phyloP scores from a whole-genome alignment of 2,797 vertebrate genomes.

The Myiotriccus ornatus region DNA sequence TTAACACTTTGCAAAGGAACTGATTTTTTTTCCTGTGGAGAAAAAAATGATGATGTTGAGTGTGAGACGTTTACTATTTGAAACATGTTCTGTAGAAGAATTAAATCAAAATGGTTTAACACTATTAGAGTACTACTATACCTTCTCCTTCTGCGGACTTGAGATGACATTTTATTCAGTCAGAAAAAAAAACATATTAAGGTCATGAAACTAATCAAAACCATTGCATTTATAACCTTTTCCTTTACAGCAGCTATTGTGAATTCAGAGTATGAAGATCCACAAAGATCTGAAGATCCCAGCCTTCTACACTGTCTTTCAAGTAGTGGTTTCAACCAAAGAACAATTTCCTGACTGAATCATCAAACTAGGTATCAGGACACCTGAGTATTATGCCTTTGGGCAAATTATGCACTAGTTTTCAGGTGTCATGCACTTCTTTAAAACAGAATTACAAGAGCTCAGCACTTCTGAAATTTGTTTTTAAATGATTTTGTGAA shows the following conservation, averaged over 20 bases:
- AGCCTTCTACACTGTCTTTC: neutral
- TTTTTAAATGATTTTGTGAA: neutral
- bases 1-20: neutral
- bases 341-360: neutral
- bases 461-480: neutral
- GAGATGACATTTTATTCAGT: neutral
- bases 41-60: neutral
- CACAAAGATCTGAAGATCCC: neutral
- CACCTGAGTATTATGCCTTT: neutral
- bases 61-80: neutral
- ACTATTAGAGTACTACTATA: accelerated
- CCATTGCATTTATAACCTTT: neutral
- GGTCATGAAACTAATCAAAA: neutral
- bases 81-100: neutral
- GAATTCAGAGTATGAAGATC: neutral
- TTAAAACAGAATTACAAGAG: neutral
- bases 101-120: neutral
- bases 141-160: neutral
- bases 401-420: neutral
- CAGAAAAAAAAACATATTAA: neutral
- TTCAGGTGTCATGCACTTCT: neutral
- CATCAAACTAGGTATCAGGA: neutral
- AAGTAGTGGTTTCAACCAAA: neutral
- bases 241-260: neutral
- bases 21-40: neutral